Conservation (phyloP, 2,113 vertebrate species). For the Trematomus loennbergii region DNA sequence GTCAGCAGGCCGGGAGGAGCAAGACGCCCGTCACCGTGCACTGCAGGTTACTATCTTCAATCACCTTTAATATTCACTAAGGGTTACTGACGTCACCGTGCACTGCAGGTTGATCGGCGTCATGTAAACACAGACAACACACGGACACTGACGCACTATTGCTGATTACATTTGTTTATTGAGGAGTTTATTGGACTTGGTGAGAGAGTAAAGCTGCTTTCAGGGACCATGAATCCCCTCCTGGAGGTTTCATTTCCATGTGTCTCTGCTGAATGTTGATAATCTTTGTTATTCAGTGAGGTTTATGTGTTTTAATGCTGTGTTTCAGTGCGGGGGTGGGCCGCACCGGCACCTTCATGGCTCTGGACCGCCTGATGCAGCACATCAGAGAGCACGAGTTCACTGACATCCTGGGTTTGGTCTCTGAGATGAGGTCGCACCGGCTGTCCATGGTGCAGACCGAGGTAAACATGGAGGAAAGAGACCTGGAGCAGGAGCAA, state of each 20-base stretch:
- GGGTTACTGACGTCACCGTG: no score
- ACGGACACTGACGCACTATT: no score
- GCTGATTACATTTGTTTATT: no score
- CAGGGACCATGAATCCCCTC: no score
- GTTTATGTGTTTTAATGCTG: background rate
- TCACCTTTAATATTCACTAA: no score
- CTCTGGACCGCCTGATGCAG: slow-evolving; percentile 95
- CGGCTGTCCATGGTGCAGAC: slow-evolving; percentile 98
- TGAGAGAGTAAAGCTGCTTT: no score
- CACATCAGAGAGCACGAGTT: slow-evolving; percentile 95
- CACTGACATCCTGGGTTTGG: slow-evolving; percentile 92
- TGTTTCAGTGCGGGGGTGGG: slow-evolving; percentile 93
- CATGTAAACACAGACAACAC: no score
- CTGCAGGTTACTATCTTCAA: slow-evolving; percentile 86
- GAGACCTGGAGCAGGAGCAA: no score
- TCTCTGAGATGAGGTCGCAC: slow-evolving; percentile 94
- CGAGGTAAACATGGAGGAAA: slow-evolving; percentile 83
- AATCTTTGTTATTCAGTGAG: background rate
- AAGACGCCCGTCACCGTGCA: slow-evolving; percentile 92
- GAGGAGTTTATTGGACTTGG: no score
- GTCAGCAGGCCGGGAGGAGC: slow-evolving; percentile 89
- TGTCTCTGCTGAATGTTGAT: no score
- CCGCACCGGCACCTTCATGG: slow-evolving; percentile 95
- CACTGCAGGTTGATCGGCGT: no score
- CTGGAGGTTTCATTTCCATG: no score